phyloP scores from a whole-genome alignment of 2,113 vertebrate genomes.

The Hydrochoerus hydrochaeris region DNA sequence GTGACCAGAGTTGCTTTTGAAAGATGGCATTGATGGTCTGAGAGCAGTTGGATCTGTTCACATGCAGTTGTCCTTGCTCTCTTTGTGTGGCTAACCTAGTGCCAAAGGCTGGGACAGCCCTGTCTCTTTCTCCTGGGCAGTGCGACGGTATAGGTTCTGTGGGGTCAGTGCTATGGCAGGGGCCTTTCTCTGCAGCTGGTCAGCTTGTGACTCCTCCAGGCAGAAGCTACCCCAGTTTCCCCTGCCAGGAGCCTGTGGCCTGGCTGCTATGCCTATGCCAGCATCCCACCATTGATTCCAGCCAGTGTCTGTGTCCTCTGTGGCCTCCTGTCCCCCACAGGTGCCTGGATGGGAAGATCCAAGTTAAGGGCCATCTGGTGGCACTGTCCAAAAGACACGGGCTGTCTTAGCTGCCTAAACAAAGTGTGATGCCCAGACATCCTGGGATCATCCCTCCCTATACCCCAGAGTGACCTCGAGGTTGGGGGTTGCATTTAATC shows the following conservation, averaged over 20 bases:
- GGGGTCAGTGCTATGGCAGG: too few relatives aligned
- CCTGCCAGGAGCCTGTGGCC: not conserved
- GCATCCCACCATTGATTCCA: not conserved
- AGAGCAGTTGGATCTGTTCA: not conserved
- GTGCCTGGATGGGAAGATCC: not conserved
- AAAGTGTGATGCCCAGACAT: not conserved
- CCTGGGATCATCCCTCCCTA: not conserved
- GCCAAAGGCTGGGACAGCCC: rapidly evolving
- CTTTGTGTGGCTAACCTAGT: not conserved
- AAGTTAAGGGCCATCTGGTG: not conserved
- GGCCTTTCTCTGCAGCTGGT: not conserved
- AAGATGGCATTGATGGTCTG: not conserved
- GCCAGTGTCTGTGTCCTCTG: not conserved
- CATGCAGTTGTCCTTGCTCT: not conserved
- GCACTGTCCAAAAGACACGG: not conserved
- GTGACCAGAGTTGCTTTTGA: not conserved
- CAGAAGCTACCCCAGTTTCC: not conserved
- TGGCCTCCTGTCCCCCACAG: not conserved
- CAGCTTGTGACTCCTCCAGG: not conserved
- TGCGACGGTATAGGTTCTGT: rapidly evolving
- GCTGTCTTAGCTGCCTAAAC: not conserved
- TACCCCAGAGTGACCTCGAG: not conserved
- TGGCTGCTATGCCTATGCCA: rapidly evolving
- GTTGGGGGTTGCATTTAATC: not conserved
- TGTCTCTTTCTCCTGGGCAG: not conserved